A percentile compares a stretch with the other conserved stretches of the same genome.
These are phyloP conservation scores for Thecophora atra DNA, from an alignment of 2,888 invertebrate species.

Conservation along the genomic window DNA sequence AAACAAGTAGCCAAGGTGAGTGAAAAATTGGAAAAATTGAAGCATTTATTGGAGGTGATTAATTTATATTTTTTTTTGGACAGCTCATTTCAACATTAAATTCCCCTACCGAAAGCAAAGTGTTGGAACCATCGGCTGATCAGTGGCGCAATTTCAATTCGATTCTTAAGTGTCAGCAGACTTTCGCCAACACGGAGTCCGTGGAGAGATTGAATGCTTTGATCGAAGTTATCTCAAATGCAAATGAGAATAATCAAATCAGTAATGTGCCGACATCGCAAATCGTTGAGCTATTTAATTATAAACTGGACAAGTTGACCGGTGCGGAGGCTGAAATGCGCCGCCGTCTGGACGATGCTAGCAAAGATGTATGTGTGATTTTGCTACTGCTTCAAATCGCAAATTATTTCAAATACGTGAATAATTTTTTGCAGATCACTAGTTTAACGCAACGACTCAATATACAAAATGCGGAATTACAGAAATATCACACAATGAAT, in stretches of 20 bases:
- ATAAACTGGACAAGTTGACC: conserved; percentile 60
- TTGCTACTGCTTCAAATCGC: background rate
- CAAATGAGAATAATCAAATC: conserved; percentile 56
- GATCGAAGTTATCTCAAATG: conserved; percentile 55
- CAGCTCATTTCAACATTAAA: conserved; percentile 55
- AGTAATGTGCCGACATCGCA: conserved; percentile 62
- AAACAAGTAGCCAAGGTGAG: conserved; percentile 58
- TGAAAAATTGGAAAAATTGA: background rate
- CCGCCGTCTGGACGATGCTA: conserved; percentile 59
- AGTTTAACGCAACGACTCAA: conserved; percentile 57
- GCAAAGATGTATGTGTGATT: conserved; percentile 51
- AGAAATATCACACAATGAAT: conserved; percentile 60
- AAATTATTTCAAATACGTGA: background rate
- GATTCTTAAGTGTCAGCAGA: conserved; percentile 58
- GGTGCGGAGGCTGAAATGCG: conserved; percentile 53
- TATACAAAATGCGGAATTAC: conserved; percentile 60
- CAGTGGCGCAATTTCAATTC: conserved; percentile 62
- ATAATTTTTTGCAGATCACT: conserved; percentile 50
- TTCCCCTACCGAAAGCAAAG: conserved; percentile 36
- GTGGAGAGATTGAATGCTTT: conserved; percentile 58
- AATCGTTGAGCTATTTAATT: conserved; percentile 62
- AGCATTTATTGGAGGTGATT: no score
- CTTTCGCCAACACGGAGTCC: conserved; percentile 57
- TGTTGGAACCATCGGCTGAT: conserved; percentile 45
- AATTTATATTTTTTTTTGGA: background rate